Evolutionary conservation across 2,888 invertebrate genomes (phyloP), one percentile per base, ranked within the genome.

Genomic region (Ellobium chinense): DNA sequence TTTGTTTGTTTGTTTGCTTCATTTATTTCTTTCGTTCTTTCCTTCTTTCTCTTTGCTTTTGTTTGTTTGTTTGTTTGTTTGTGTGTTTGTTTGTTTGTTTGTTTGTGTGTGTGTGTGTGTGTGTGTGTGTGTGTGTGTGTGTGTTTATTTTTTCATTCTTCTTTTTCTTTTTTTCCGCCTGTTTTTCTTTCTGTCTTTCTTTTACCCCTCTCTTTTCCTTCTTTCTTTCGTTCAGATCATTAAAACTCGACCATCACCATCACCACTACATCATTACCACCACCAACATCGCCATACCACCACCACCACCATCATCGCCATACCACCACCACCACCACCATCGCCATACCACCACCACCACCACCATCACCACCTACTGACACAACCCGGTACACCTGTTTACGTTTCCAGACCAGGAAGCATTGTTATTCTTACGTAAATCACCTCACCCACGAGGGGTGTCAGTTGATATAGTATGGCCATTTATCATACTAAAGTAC

Each of bases 41-140:
- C 46, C 46, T 46, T 18, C 46, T 58, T 31, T 58, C 58, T 58
- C n/a, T 31, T 58, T 58, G 29, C 31, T 31, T 56, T 31, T 72
- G 56, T 58, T 31, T 31, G 31, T 56, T 29, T 31, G 56, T 72
- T 21, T 72, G 56, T 72, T 29, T 69, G 39, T 69, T 27, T 46
- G 27, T 12, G 27, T 46, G 9, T 46, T 46, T 46, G 31, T 31
- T 21, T 39, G 56, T 54, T 21, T 72, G 31, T 31, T 2, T 58
- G 34, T 72, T 34, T 72, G 54, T n/a, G n/a, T n/a, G n/a, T n/a
- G n/a, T n/a, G n/a, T n/a, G n/a, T n/a, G n/a, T n/a, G n/a, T n/a
- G n/a, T n/a, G n/a, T n/a, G n/a, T n/a, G n/a, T n/a, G n/a, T n/a
- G n/a, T n/a, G n/a, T n/a, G n/a, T n/a, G n/a, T n/a, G n/a, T n/a